Conservation (phyloP, 2,113 vertebrate species). For the Chamaetylas fuelleborni region DNA sequence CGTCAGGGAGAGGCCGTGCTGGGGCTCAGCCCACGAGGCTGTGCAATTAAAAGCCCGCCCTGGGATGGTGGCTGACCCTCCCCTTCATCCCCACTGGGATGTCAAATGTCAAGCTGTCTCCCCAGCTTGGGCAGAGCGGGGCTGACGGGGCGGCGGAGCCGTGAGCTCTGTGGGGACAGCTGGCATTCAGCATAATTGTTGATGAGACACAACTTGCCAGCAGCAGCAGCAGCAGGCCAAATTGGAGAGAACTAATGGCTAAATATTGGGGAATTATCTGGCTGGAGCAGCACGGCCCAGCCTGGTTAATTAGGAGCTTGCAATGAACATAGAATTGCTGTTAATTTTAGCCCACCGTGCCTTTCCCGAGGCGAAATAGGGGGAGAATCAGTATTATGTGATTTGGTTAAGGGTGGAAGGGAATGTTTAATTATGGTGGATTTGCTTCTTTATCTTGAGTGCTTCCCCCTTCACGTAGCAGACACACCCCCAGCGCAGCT, state of each 20-base stretch:
- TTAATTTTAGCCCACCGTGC: conserved; percentile 25
- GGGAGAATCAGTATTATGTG: not conserved
- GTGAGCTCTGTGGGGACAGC: conserved; percentile 4
- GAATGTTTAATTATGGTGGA: not conserved
- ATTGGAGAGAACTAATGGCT: conserved; percentile 42
- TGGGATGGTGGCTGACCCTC: not conserved
- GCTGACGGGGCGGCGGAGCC: not conserved
- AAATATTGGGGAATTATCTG: conserved; percentile 54
- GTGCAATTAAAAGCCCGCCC: not conserved
- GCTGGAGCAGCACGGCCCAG: not conserved
- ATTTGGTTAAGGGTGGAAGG: not conserved
- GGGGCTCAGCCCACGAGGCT: not conserved
- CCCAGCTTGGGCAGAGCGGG: not conserved
- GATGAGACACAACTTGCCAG: conserved; percentile 41
- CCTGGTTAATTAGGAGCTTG: conserved; percentile 47
- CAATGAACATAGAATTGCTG: not conserved
- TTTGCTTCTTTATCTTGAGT: conserved; percentile 19
- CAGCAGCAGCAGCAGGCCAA: conserved; percentile 49
- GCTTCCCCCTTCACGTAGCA: not conserved
- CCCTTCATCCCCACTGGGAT: not conserved
- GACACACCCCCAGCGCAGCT: not conserved
- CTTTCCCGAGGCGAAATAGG: not conserved
- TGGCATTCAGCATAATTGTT: conserved; percentile 48
- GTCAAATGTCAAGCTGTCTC: conserved; percentile 36
- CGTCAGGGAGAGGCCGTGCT: not conserved